These are phyloP conservation scores for Linnaemya tessellans DNA, from an alignment of 2,888 invertebrate genomes.

Conservation along the genomic window DNA sequence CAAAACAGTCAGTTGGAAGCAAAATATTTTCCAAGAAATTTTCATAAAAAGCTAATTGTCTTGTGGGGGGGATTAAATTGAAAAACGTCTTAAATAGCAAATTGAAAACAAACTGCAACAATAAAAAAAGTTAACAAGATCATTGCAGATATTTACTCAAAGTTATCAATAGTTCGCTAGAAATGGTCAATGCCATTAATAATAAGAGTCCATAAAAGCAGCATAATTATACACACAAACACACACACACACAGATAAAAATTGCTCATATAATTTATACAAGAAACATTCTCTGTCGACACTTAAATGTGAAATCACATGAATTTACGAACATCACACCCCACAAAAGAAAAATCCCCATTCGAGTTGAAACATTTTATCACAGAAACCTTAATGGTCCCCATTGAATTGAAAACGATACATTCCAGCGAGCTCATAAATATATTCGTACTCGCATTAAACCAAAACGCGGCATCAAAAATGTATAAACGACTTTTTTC, in stretches of 20 bases:
- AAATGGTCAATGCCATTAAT: constrained; percentile 10
- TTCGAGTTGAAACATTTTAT: constrained; percentile 49
- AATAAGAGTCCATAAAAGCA: constrained; percentile 27
- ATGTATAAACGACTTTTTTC: background rate
- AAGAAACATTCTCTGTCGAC: constrained; percentile 7
- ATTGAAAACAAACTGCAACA: background rate
- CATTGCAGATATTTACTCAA: background rate
- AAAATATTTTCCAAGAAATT: background rate
- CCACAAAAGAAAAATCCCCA: background rate
- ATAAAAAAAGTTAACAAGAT: background rate
- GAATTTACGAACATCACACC: background rate
- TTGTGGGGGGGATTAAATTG: background rate
- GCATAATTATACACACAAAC: background rate
- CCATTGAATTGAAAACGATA: constrained; percentile 53
- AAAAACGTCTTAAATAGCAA: background rate
- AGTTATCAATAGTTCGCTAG: background rate
- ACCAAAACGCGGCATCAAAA: background rate
- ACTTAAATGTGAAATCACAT: constrained; percentile 4
- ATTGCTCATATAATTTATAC: background rate
- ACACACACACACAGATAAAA: background rate
- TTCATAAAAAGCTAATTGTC: background rate
- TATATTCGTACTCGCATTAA: background rate
- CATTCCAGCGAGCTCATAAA: constrained; percentile 17
- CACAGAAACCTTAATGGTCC: constrained; percentile 55
- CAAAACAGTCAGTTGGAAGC: no score